Conservation (phyloP, 2,797 vertebrate species). For the Tachyglossus aculeatus region DNA sequence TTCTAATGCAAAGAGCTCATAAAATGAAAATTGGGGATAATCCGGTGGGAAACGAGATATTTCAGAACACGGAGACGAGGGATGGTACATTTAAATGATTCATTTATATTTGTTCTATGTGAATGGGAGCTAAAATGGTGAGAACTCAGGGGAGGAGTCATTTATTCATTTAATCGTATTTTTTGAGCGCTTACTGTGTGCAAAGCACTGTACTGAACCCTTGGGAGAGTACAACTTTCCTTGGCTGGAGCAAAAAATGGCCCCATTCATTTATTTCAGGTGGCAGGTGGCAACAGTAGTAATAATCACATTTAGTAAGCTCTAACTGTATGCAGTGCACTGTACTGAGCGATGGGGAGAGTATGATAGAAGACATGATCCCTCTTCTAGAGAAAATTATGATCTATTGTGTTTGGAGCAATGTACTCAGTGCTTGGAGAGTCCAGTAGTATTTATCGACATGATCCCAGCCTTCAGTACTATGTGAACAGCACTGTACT, state of each 20-base stretch:
- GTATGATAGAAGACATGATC: no score
- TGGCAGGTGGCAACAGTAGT: not conserved
- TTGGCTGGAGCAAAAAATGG: conserved; percentile 3
- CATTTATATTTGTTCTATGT: conserved; percentile 14
- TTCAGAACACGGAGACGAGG: conserved; percentile 8
- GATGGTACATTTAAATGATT: conserved; percentile 34
- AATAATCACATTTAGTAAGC: not conserved
- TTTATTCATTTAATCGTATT: no score
- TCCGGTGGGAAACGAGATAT: conserved; percentile 31
- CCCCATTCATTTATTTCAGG: not conserved
- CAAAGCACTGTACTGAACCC: no score
- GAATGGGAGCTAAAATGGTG: conserved; percentile 24
- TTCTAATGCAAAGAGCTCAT: conserved; percentile 33
- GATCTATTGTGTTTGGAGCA: no score
- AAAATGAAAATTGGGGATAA: conserved; percentile 28
- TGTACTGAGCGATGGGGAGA: no score
- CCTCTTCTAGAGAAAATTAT: no score
- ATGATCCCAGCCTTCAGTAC: no score
- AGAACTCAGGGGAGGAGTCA: conserved; percentile 32
- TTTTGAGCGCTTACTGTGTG: no score
- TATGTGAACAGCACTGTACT: no score
- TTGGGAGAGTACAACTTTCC: conserved; percentile 14
- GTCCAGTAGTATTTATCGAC: no score
- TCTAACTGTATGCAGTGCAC: no score
- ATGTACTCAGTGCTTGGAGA: no score